Conservation (phyloP, 1,140 invertebrate genomes). For the Macrobrachium nipponense region DNA sequence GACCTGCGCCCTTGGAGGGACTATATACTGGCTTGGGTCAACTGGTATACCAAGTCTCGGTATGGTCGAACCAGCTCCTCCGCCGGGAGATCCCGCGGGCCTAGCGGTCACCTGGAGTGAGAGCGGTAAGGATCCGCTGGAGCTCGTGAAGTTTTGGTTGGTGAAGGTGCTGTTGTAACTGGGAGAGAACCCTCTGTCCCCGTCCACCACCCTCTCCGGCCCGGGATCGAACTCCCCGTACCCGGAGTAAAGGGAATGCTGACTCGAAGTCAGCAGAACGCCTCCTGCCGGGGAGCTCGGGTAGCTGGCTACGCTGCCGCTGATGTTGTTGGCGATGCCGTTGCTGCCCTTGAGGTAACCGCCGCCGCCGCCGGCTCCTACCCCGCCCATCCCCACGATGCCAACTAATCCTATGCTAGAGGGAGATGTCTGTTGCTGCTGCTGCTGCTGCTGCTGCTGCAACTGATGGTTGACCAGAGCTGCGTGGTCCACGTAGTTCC, state of each 20-base stretch:
- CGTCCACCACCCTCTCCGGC: slow-evolving; percentile 37
- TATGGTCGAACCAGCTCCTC: slow-evolving; percentile 34
- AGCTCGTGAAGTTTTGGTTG: slow-evolving; percentile 55
- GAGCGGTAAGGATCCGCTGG: slow-evolving; percentile 44
- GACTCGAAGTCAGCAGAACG: slow-evolving; percentile 39
- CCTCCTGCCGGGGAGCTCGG: slow-evolving; percentile 43
- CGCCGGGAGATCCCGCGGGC: slow-evolving; percentile 23
- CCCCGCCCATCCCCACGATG: neutral
- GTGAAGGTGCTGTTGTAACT: slow-evolving; percentile 57
- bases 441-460: too few species aligned
- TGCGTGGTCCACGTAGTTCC: slow-evolving; percentile 49
- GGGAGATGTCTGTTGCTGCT: neutral
- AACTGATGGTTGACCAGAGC: neutral
- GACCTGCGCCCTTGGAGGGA: slow-evolving; percentile 63
- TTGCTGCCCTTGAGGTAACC: slow-evolving; percentile 1
- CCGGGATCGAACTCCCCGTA: slow-evolving; percentile 45
- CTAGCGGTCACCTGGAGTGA: slow-evolving; percentile 49
- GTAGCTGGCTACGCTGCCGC: slow-evolving; percentile 18
- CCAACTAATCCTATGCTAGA: too few species aligned
- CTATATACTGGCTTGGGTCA: slow-evolving; percentile 63
- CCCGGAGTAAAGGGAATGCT: slow-evolving; percentile 53
- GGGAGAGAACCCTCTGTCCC: slow-evolving; percentile 38
- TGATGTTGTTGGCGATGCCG: slow-evolving; percentile 24
- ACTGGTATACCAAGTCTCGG: slow-evolving; percentile 62
- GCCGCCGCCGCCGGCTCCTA: neutral